Evolutionary conservation across 2,113 vertebrate species (phyloP).

Genomic region (Ptilorrhoa leucosticta): DNA sequence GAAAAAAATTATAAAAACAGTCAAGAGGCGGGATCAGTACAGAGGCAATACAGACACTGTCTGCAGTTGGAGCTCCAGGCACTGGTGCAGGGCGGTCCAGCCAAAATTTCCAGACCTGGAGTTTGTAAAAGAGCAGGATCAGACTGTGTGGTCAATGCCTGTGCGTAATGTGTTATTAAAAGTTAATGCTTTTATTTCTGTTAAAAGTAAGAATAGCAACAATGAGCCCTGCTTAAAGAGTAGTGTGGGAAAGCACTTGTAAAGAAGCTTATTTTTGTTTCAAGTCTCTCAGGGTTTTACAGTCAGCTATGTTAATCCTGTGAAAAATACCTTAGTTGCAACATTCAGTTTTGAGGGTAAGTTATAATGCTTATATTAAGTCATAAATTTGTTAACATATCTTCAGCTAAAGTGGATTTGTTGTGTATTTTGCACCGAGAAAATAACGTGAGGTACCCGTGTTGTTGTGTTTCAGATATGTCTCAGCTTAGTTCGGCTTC

Average conservation of each 20-base stretch:
- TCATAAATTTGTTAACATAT: background rate
- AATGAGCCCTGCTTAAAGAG: background rate
- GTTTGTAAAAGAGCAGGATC: slow-evolving; percentile 9
- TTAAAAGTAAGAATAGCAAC: slow-evolving; percentile 19
- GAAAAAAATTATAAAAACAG: background rate
- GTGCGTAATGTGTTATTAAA: slow-evolving; percentile 11
- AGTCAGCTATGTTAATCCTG: slow-evolving; percentile 3
- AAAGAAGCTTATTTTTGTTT: slow-evolving; percentile 50
- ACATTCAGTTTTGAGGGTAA: background rate
- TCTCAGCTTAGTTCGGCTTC: slow-evolving; percentile 82
- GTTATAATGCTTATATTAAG: background rate
- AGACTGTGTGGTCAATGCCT: background rate
- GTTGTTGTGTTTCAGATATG: slow-evolving; percentile 76
- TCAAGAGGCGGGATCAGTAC: background rate
- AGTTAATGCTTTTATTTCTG: slow-evolving; percentile 42
- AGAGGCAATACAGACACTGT: background rate
- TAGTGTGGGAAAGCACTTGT: slow-evolving; percentile 36
- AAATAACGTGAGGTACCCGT: background rate
- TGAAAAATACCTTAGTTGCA: slow-evolving; percentile 17
- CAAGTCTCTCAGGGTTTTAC: slow-evolving; percentile 30
- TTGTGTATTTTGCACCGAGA: background rate
- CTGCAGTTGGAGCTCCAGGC: background rate
- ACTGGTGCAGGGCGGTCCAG: fast-evolving
- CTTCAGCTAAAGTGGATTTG: background rate
- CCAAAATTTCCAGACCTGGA: background rate